Evolutionary conservation across 2,113 vertebrate genomes (phyloP).

Genomic region (Vulpes ferrilata): DNA sequence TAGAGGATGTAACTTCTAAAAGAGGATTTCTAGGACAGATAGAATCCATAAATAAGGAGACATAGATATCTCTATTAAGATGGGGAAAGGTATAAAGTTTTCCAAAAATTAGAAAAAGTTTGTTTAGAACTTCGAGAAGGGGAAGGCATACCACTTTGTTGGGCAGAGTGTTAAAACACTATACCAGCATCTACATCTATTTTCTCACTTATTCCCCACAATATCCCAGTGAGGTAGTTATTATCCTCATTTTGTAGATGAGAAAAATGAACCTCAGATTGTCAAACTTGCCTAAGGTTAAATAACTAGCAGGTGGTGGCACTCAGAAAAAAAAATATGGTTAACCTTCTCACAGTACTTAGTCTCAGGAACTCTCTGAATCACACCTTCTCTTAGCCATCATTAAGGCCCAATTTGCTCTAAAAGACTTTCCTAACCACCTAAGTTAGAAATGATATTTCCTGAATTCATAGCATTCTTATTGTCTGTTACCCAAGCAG

Average conservation of each 20-base stretch:
- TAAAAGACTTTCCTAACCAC: constrained; percentile 17
- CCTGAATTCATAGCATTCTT: background rate
- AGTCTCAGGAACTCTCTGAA: background rate
- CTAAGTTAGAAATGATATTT: constrained; percentile 1
- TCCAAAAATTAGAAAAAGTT: background rate
- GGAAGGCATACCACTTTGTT: background rate
- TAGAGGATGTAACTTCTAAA: background rate
- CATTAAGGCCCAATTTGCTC: background rate
- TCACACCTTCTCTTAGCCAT: background rate
- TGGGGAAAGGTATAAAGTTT: background rate
- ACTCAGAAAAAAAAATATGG: background rate
- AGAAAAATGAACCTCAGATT: constrained; percentile 4
- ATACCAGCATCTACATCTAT: background rate
- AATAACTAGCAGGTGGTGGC: background rate
- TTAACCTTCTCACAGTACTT: background rate
- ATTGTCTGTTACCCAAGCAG: background rate
- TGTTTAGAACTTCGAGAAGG: background rate
- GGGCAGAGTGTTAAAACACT: background rate
- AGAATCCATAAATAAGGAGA: background rate
- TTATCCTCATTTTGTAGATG: background rate
- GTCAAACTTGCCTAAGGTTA: background rate
- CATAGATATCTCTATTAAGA: background rate
- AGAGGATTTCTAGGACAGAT: background rate
- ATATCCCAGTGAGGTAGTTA: background rate
- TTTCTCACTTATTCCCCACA: background rate